phyloP scores from a whole-genome alignment of 2,797 vertebrate species.

The Diplodus sargus region DNA sequence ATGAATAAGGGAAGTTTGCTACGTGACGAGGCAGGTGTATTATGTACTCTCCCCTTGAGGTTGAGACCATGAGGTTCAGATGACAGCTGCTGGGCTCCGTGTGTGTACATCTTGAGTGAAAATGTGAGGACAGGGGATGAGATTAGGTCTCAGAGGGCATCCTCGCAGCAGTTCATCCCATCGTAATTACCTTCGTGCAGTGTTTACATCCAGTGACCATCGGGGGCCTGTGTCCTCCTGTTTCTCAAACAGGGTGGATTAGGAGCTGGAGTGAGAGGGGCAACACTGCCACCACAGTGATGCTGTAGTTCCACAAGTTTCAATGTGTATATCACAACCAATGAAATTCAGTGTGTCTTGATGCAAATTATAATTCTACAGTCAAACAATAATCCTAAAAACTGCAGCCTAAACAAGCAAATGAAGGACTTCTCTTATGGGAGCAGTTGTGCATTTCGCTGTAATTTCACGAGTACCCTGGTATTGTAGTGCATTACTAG shows the following conservation, averaged over 20 bases:
- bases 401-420: conserved; percentile 1
- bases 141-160: conserved; percentile 37
- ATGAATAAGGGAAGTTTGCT: conserved; percentile 69
- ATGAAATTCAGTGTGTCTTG: neutral
- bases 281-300: neutral
- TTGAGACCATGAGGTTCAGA: conserved; percentile 50
- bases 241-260: conserved; percentile 32
- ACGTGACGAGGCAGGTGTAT: conserved; percentile 65
- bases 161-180: conserved; percentile 35
- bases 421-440: neutral
- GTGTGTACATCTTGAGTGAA: conserved; percentile 42
- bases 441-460: neutral
- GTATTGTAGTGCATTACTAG: neutral
- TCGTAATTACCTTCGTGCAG: conserved; percentile 59
- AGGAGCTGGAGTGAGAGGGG: conserved; percentile 14
- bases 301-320: conserved; percentile 3
- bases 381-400: neutral
- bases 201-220: conserved; percentile 54
- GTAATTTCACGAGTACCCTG: neutral
- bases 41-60: conserved; percentile 58
- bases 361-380: neutral
- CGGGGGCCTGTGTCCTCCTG: conserved; percentile 32
- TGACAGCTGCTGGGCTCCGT: conserved; percentile 42
- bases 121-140: conserved; percentile 39
- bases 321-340: neutral